These are phyloP conservation scores for Irena cyanogastra DNA, from an alignment of 2,113 vertebrate species.

Conservation along the genomic window DNA sequence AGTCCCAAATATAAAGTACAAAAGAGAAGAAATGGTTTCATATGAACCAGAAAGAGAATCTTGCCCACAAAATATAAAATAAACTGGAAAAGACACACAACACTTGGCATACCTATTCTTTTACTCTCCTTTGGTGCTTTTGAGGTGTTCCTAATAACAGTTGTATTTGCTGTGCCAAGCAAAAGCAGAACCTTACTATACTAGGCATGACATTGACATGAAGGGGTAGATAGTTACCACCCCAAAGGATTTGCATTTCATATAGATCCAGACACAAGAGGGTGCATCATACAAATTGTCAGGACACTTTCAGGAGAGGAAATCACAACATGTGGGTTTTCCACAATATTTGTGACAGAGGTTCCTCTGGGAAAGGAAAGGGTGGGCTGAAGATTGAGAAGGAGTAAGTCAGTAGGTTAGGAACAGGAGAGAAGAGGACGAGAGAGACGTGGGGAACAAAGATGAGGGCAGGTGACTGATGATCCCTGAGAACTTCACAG, in stretches of 20 bases:
- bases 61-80: not conserved
- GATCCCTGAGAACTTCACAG: not conserved
- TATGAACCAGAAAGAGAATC: not conserved
- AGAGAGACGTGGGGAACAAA: not conserved
- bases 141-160: not conserved
- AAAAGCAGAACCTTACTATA: not conserved
- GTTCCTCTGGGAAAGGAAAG: not conserved
- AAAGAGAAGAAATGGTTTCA: not conserved
- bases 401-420: not conserved
- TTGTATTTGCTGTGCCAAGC: not conserved
- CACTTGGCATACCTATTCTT: not conserved
- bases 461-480: not conserved
- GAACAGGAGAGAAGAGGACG: not conserved
- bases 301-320: not conserved
- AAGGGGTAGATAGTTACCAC: not conserved
- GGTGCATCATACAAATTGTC: not conserved
- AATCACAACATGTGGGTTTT: not conserved
- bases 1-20: not conserved
- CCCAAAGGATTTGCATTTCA: not conserved
- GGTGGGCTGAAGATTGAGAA: not conserved
- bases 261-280: not conserved
- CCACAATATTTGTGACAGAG: not conserved
- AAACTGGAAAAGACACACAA: not conserved
- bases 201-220: not conserved
- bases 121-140: not conserved